Base-by-base conservation (phyloP, 2,113 vertebrate species). In the Narcine bancroftii region DNA sequence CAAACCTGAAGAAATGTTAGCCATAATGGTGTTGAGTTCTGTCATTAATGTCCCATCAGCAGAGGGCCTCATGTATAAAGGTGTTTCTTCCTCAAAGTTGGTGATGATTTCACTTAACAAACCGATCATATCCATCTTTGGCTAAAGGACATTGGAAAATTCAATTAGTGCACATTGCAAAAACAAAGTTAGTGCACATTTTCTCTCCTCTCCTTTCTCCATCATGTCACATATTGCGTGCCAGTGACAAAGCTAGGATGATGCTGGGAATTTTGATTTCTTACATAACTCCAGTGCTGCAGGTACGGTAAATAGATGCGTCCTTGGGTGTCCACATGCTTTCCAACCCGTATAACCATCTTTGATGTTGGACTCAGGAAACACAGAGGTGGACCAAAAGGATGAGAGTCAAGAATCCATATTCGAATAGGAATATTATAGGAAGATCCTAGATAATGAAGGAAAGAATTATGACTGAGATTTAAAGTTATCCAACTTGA, bases 371-470 rank as follows among this genome's bases (percentile, higher is more conserved):
- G 99, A 92, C 96, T 97, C 94, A 99, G 93, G 94, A 98, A 96
- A 92, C 98, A 99, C 93, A 99, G 97, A 63, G 98, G 99, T 0
- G 99, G 99, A 50, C 98, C 96, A 95, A 99, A 98, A 63, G 99
- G 99, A 93, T 99, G 97, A 1, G 98, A 99, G 95, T 99, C 98
- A 96, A 99, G 93, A 93, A 99, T 96, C 99, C 98, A 99, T 92
- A 99, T 95, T 93, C 93, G 94, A 93, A 99, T 93, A 56, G 99
- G 99, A 92, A 99, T 96, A 95, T 99, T 99, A 92, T 99, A 99
- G 1, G 95, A 96, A 92, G 93, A 95, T 50, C 98, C 99, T 99
- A 94, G 13, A 72, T 93, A 95, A 83, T 94, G 50, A 95, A 95
- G 95, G 93, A 3, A 94, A 93, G 93, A 50, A 42, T 36, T 17